Evolutionary conservation across 2,113 vertebrate genomes (phyloP).

Genomic region (human): DNA sequence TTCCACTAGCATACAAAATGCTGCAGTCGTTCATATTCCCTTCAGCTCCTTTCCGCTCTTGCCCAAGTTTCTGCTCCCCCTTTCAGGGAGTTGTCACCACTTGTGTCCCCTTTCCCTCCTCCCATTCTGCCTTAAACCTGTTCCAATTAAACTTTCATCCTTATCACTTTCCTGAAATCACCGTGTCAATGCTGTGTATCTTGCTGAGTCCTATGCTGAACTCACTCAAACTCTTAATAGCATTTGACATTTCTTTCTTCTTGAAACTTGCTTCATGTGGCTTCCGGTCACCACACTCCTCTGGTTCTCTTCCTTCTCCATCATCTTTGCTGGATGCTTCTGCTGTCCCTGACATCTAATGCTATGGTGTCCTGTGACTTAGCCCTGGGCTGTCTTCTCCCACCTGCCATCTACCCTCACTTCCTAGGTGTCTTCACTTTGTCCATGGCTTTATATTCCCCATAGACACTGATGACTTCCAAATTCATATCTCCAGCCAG

Average conservation of each 20-base stretch:
- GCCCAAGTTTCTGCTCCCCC: background rate
- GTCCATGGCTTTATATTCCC: background rate
- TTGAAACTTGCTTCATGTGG: background rate
- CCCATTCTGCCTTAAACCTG: background rate
- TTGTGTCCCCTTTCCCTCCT: background rate
- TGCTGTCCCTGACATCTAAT: background rate
- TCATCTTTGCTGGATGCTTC: background rate
- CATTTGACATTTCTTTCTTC: background rate
- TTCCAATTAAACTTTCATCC: background rate
- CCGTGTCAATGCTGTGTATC: background rate
- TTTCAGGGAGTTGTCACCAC: background rate
- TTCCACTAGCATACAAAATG: background rate
- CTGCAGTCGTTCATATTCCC: background rate
- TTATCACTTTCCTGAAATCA: background rate
- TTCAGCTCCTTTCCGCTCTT: background rate
- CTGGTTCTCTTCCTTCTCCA: background rate
- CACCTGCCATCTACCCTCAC: background rate
- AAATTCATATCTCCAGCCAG: background rate
- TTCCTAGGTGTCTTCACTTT: background rate
- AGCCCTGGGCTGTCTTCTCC: background rate
- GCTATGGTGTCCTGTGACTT: rapidly evolving
- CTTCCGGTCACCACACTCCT: background rate
- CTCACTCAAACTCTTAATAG: background rate
- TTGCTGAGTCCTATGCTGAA: background rate
- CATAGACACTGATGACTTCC: rapidly evolving